Evolutionary conservation across 2,888 invertebrate genomes (phyloP), one percentile per base, ranked within the genome.

Genomic region (Cacoxenus indagator): DNA sequence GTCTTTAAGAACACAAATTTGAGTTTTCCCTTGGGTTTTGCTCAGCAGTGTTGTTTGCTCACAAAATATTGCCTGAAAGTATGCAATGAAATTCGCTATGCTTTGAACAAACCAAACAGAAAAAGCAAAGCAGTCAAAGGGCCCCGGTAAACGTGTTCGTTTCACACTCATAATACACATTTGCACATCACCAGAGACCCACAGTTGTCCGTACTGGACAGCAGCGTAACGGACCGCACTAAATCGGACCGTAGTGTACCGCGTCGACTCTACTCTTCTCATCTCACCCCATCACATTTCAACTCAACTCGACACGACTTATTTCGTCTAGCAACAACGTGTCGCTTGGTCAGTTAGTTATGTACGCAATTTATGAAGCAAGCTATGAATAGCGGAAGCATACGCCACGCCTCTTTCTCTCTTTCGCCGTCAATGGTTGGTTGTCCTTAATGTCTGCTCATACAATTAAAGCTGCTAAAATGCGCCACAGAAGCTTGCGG

Each of bases 401-500:
- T 22, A 22, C 8, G 22, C 17, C 45, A 9, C 3, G 45, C 11
- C 5, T 43, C n/a, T 43, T 3, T 43, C 45, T 43, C 59, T 4
- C 9, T 14, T 37, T 37, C 37, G 37, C n/a, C n/a, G 37, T 8
- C 37, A 37, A 37, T 37, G n/a, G n/a, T n/a, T n/a, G n/a, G n/a
- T n/a, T n/a, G 37, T 37, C 37, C 48, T 48, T 48, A 48, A 48
- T 48, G 48, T 57, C n/a, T 57, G 26, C 5, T 57, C 43, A 43
- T 43, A 61, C 43, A 62, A 62, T 62, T 62, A 62, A 62, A 64
- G 48, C 51, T 31, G 64, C 51, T 54, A 29, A 37, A 64, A 29
- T 29, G 64, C 31, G 19, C 64, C 51, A 24, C 51, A 48, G 17
- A 64, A 64, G 64, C 51, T 31, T 64, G 64, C 45, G 64, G 64